These are phyloP conservation scores for Dinomys branickii DNA, from an alignment of 2,113 vertebrate genomes.

Conservation along the genomic window DNA sequence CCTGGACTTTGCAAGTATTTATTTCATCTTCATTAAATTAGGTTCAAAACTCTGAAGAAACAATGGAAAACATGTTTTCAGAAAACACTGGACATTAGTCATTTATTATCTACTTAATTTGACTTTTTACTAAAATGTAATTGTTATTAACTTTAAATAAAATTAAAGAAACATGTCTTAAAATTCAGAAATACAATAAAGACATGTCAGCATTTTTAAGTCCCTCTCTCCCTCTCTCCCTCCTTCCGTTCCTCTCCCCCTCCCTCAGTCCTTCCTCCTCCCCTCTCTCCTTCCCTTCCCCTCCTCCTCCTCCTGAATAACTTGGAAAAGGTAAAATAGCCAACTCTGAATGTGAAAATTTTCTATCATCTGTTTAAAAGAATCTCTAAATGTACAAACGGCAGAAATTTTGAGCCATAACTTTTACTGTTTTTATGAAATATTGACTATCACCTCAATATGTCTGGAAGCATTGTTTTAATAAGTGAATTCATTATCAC, in stretches of 20 bases:
- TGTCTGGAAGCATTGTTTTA: constrained; percentile 59
- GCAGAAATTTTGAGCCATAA: constrained; percentile 31
- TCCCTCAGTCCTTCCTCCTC: neutral
- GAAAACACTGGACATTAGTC: constrained; percentile 44
- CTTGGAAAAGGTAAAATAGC: constrained; percentile 47
- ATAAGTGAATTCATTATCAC: constrained; percentile 55
- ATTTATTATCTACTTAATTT: constrained; percentile 10
- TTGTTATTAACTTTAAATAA: too few relatives aligned
- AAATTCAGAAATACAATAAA: too few relatives aligned
- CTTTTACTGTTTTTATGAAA: constrained; percentile 62
- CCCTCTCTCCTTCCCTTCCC: neutral
- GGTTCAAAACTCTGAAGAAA: constrained; percentile 32
- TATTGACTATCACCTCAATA: constrained; percentile 40
- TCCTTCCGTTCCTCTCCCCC: neutral
- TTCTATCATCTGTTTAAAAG: constrained; percentile 55
- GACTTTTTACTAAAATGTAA: too few relatives aligned
- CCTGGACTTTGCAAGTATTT: neutral
- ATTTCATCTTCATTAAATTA: constrained; percentile 19
- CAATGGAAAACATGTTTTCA: neutral
- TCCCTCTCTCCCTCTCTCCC: neutral
- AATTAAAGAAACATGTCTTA: too few relatives aligned
- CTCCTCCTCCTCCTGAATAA: neutral
- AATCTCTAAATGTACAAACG: constrained; percentile 29
- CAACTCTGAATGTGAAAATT: constrained; percentile 59
- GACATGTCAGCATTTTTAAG: too few relatives aligned